phyloP scores from a whole-genome alignment of 2,113 vertebrate genomes.

The Anseranas semipalmata region DNA sequence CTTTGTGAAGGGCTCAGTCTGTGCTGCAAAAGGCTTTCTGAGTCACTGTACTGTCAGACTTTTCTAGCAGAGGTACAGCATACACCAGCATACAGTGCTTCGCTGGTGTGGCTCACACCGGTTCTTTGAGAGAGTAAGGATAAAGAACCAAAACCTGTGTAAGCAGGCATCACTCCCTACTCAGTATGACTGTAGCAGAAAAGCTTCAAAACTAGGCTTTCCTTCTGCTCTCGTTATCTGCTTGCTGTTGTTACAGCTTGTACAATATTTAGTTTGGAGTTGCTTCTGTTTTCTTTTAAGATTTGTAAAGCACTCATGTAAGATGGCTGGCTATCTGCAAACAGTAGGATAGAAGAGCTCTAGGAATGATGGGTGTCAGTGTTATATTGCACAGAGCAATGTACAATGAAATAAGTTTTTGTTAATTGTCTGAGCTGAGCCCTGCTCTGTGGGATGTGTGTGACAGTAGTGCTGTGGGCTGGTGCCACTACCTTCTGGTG shows the following conservation, averaged over 20 bases:
- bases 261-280: not conserved
- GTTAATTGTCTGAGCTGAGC: not conserved
- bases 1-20: not conserved
- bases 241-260: not conserved
- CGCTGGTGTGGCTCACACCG: not conserved
- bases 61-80: not conserved
- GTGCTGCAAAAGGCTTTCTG: not conserved
- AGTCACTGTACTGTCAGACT: not conserved
- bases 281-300: not conserved
- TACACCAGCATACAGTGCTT: not conserved
- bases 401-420: not conserved
- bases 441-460: not conserved
- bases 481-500: not conserved
- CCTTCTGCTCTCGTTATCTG: not conserved
- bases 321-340: not conserved
- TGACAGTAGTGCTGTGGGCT: not conserved
- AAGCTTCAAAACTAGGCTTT: not conserved
- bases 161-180: not conserved
- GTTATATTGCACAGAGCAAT: not conserved
- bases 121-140: not conserved
- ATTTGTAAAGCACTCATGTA: not conserved
- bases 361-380: fast-evolving
- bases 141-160: not conserved
- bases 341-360: not conserved
- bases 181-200: not conserved